Conservation (phyloP, 2,113 vertebrate species). For the Panurus biarmicus region DNA sequence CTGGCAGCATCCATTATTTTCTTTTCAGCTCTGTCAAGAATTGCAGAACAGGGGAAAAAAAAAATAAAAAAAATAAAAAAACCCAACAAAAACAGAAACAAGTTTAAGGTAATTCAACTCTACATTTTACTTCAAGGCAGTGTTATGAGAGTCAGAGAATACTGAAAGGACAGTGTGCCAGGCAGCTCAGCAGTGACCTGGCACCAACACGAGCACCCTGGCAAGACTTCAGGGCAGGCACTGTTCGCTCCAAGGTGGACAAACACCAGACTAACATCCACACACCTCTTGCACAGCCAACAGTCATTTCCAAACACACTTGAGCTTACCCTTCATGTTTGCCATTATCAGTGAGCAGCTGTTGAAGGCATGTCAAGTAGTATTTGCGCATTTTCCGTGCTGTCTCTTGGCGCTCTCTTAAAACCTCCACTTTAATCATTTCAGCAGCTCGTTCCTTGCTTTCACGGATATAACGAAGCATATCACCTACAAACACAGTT, state of each 20-base stretch:
- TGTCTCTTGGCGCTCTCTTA: slow-evolving; percentile 85
- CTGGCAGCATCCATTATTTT: slow-evolving; percentile 92
- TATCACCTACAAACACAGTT: slow-evolving; percentile 76
- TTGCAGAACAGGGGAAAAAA: background rate
- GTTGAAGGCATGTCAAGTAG: slow-evolving; percentile 89
- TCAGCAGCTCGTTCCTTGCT: slow-evolving; percentile 87
- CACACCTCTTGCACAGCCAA: background rate
- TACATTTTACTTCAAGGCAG: background rate
- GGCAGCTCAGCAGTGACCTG: background rate
- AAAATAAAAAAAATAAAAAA: too few species aligned
- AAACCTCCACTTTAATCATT: slow-evolving; percentile 83
- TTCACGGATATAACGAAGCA: slow-evolving; percentile 89
- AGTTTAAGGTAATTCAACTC: background rate
- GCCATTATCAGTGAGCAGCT: slow-evolving; percentile 84
- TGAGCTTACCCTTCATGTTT: slow-evolving; percentile 75
- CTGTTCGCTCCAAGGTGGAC: background rate
- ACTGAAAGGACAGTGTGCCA: background rate
- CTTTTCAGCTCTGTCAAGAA: slow-evolving; percentile 83
- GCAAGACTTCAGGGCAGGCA: background rate
- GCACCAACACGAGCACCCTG: rapidly evolving
- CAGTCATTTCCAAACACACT: background rate
- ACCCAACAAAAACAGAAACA: background rate
- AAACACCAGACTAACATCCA: background rate
- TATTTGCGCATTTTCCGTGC: slow-evolving; percentile 88
- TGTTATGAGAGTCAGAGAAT: background rate